phyloP scores from a whole-genome alignment of 2,797 vertebrate genomes.

The Spinus pinus region DNA sequence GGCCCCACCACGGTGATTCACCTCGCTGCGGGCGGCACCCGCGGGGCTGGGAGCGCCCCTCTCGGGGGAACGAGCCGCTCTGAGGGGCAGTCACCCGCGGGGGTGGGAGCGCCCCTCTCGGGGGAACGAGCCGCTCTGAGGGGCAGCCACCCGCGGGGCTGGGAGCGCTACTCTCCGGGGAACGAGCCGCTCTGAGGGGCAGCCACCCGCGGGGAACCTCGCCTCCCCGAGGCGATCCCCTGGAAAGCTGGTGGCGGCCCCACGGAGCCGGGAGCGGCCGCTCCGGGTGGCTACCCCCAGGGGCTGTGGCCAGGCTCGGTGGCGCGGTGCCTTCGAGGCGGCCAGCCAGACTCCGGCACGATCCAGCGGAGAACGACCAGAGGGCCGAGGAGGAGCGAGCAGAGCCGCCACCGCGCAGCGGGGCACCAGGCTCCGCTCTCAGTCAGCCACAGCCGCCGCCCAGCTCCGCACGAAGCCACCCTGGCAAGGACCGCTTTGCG shows the following conservation, averaged over 20 bases:
- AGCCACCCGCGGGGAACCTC: neutral
- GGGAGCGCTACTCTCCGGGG: too few relatives aligned
- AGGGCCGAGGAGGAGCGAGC: neutral
- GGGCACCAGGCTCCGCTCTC: neutral
- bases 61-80: neutral
- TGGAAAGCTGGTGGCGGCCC: neutral
- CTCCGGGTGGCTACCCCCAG: too few relatives aligned
- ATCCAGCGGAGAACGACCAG: neutral
- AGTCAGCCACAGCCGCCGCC: neutral
- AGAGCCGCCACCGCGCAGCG: neutral
- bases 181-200: too few relatives aligned
- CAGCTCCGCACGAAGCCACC: rapidly evolving
- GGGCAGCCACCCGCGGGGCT: neutral
- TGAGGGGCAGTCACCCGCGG: neutral
- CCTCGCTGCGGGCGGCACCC: neutral
- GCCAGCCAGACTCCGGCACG: neutral
- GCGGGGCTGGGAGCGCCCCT: too few relatives aligned
- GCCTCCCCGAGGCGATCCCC: too few relatives aligned
- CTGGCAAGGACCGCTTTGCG: too few relatives aligned
- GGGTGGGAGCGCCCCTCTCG: too few relatives aligned
- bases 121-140: neutral
- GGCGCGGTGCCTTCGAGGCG: neutral
- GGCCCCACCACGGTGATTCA: too few relatives aligned
- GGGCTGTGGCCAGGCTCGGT: neutral
- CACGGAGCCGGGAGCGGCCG: neutral